Conservation (phyloP, 2,797 vertebrate species). For the Hyperoplus lanceolatus region DNA sequence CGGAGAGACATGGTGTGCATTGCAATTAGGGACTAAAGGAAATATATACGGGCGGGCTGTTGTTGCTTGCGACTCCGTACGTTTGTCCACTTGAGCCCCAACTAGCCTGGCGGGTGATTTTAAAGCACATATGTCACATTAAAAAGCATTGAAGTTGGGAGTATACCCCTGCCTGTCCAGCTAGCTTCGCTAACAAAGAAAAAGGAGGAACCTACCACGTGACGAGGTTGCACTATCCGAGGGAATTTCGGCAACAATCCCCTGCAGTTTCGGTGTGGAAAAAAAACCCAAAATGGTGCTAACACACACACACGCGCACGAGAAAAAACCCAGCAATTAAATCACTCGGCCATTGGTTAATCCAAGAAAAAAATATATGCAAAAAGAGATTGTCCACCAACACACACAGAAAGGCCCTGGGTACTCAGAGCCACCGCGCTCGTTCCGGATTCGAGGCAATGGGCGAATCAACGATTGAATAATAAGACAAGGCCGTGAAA, state of each 20-base stretch:
- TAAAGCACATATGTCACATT: conserved; percentile 52
- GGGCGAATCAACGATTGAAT: conserved; percentile 83
- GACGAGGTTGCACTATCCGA: conserved; percentile 94
- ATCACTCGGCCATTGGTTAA: conserved; percentile 72
- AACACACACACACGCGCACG: conserved; percentile 24
- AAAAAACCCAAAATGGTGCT: conserved; percentile 51
- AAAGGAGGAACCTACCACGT: conserved; percentile 97
- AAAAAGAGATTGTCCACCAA: conserved; percentile 14
- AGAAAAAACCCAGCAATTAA: conserved; percentile 41
- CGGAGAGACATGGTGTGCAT: conserved; percentile 67
- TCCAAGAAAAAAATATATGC: conserved; percentile 52
- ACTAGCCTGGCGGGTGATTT: background rate
- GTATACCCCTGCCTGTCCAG: conserved; percentile 64
- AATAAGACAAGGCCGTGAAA: conserved; percentile 73
- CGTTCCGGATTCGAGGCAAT: conserved; percentile 86
- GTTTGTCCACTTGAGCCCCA: background rate
- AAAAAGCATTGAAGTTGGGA: conserved; percentile 71
- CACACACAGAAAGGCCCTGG: conserved; percentile 47
- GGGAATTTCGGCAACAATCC: conserved; percentile 93
- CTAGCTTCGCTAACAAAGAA: conserved; percentile 92
- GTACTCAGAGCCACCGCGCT: conserved; percentile 66
- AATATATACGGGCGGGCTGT: conserved; percentile 58
- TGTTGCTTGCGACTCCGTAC: conserved; percentile 2
- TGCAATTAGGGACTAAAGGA: conserved; percentile 63
- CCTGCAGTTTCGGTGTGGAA: conserved; percentile 88